Evolutionary conservation across 2,797 vertebrate species (phyloP).

Genomic region (Vespertilio murinus): DNA sequence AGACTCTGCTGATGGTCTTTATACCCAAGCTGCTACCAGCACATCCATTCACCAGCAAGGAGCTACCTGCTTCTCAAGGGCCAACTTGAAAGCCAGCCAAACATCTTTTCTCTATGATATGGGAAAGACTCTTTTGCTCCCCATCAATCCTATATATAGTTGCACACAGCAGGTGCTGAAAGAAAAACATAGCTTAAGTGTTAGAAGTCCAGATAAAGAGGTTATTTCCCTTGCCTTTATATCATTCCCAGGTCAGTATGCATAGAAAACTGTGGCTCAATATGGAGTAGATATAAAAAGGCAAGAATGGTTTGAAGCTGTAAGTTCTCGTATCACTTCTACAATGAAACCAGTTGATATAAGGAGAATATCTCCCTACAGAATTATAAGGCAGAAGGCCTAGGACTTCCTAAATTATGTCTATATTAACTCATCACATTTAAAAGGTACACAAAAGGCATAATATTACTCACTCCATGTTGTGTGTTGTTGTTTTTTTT

Average conservation of each 20-base stretch:
- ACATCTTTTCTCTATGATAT: background rate
- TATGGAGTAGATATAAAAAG: constrained; percentile 19
- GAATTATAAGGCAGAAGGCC: background rate
- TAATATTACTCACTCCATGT: background rate
- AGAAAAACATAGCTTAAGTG: background rate
- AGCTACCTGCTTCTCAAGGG: background rate
- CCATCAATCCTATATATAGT: background rate
- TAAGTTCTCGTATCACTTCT: constrained; percentile 16
- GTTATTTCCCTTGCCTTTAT: constrained; percentile 22
- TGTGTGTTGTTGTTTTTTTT: too few species aligned
- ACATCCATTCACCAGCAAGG: background rate
- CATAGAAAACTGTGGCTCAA: constrained; percentile 6
- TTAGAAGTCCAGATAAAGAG: constrained; percentile 43
- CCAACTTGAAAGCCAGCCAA: background rate
- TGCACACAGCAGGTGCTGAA: background rate
- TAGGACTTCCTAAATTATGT: background rate
- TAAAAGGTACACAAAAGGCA: background rate
- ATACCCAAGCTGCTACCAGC: background rate
- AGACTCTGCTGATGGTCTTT: background rate
- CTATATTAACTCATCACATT: background rate
- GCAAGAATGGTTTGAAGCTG: constrained; percentile 26
- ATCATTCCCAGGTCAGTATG: constrained; percentile 37
- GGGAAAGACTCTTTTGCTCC: background rate
- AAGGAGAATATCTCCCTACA: background rate
- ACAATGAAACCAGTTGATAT: constrained; percentile 10